phyloP scores from a whole-genome alignment of 2,888 invertebrate species.

The Anticlea derivata region DNA sequence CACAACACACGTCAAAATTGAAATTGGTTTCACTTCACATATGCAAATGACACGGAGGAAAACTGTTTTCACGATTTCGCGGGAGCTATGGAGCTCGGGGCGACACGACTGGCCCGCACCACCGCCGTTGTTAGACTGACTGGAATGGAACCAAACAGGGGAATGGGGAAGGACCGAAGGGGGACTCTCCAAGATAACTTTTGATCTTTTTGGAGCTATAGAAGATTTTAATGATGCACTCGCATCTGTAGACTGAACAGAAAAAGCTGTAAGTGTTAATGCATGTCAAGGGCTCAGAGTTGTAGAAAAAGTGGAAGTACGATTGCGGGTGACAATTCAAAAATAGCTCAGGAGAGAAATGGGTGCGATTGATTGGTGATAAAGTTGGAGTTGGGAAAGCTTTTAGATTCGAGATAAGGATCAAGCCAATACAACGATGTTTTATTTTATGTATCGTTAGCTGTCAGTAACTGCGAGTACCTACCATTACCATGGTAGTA shows the following conservation, averaged over 20 bases:
- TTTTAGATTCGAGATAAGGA: conserved; percentile 42
- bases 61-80: conserved; percentile 70
- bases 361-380: conserved; percentile 51
- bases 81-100: conserved; percentile 34
- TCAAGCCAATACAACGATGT: conserved; percentile 47
- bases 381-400: conserved; percentile 44
- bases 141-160: conserved; percentile 55
- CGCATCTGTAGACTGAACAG: conserved; percentile 76
- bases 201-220: conserved; percentile 81
- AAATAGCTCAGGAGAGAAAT: conserved; percentile 65
- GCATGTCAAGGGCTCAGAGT: conserved; percentile 79
- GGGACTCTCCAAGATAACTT: conserved; percentile 79
- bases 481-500: no score
- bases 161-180: conserved; percentile 60
- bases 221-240: conserved; percentile 81
- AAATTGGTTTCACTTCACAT: conserved; percentile 74
- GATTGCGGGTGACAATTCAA: conserved; percentile 79
- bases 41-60: conserved; percentile 71
- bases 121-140: conserved; percentile 69
- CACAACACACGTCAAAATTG: conserved; percentile 66
- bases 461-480: no score
- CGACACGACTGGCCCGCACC: conserved; percentile 55
- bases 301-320: conserved; percentile 69
- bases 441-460: no score
- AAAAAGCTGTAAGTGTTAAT: conserved; percentile 83